Evolutionary conservation across 2,888 invertebrate genomes (phyloP).

Genomic region (Tinea pellionella): DNA sequence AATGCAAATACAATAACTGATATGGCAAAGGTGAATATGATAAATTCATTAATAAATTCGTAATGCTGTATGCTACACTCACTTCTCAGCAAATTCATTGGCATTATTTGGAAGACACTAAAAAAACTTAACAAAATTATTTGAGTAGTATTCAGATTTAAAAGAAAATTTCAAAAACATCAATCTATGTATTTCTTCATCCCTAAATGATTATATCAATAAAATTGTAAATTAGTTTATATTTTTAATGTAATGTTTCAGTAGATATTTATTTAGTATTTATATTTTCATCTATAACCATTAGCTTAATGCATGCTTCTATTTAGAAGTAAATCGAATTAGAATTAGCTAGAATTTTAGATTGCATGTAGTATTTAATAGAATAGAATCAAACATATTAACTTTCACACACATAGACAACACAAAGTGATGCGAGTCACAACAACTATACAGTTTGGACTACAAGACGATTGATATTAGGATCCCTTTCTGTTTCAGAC

Average conservation of each 20-base stretch:
- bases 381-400: not conserved
- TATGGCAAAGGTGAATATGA: conserved; percentile 94
- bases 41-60: not conserved
- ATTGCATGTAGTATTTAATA: not conserved
- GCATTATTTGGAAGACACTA: conserved; percentile 34
- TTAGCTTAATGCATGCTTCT: conserved; percentile 31
- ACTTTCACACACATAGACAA: not conserved
- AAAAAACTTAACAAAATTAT: conserved; percentile 37
- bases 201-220: too few relatives aligned
- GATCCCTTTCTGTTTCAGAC: conserved; percentile 81
- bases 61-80: conserved; percentile 44
- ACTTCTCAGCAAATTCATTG: conserved; percentile 16
- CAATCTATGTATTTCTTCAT: too few relatives aligned
- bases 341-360: not conserved
- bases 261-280: not conserved
- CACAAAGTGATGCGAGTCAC: conserved; percentile 1
- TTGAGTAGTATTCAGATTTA: too few relatives aligned
- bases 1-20: conserved; percentile 99
- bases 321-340: not conserved
- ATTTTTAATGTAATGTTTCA: conserved; percentile 18
- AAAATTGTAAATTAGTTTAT: too few relatives aligned
- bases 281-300: conserved; percentile 19
- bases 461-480: conserved; percentile 67
- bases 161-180: too few relatives aligned
- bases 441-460: conserved; percentile 46